These are phyloP conservation scores for Jaculus jaculus DNA, from an alignment of 2,113 vertebrate species.

Conservation along the genomic window DNA sequence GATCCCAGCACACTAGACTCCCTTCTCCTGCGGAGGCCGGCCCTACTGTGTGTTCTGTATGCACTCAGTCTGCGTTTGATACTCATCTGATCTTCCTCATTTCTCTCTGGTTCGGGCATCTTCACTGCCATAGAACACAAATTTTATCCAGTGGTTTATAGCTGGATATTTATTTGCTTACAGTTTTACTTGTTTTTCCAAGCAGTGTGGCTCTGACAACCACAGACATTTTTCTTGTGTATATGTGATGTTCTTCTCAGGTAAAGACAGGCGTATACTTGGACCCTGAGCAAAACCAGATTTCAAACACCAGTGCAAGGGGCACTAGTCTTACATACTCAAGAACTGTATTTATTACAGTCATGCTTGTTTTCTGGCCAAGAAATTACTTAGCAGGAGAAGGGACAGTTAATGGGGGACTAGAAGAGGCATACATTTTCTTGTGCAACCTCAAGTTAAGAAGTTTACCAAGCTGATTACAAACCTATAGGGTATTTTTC, in stretches of 20 bases:
- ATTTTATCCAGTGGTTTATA: background rate
- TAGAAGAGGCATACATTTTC: background rate
- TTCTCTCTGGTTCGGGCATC: background rate
- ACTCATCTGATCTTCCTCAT: background rate
- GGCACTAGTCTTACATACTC: background rate
- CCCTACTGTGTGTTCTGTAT: background rate
- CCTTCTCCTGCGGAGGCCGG: background rate
- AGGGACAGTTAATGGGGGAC: background rate
- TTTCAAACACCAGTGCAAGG: background rate
- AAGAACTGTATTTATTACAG: rapidly evolving
- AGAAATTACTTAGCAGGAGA: background rate
- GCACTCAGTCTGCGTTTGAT: background rate
- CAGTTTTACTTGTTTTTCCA: background rate
- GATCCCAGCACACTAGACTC: background rate
- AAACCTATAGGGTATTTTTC: background rate
- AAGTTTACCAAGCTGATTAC: background rate
- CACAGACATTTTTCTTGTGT: background rate
- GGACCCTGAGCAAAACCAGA: background rate
- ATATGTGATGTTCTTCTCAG: background rate
- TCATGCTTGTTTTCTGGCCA: background rate
- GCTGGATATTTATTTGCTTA: background rate
- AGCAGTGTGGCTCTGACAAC: background rate
- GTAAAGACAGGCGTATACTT: background rate
- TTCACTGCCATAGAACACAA: background rate
- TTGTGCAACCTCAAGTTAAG: background rate